These are phyloP conservation scores for Pluvianellus socialis DNA, from an alignment of 2,113 vertebrate genomes.

Conservation along the genomic window DNA sequence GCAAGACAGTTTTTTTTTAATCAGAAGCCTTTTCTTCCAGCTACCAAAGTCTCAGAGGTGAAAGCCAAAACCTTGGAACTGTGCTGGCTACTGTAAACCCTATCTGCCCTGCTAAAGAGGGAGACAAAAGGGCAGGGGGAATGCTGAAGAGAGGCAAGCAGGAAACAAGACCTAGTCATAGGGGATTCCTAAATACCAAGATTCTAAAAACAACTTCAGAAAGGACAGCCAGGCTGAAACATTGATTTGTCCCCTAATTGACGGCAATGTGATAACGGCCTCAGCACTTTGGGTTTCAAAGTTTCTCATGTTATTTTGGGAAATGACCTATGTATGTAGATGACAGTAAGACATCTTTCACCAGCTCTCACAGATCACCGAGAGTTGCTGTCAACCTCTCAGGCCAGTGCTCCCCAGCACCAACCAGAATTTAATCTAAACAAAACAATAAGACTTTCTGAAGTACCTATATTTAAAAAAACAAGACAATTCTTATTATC, in stretches of 20 bases:
- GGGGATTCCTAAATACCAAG: not conserved
- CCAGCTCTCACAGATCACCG: not conserved
- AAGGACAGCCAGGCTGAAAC: not conserved
- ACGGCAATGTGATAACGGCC: not conserved
- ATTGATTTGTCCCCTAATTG: not conserved
- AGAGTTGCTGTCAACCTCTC: not conserved
- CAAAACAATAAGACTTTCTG: not conserved
- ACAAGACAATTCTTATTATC: no score
- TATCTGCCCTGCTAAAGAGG: rapidly evolving
- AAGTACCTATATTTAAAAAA: no score
- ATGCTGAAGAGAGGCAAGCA: not conserved
- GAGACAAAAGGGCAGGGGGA: not conserved
- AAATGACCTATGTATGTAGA: not conserved
- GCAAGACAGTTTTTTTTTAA: not conserved
- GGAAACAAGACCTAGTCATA: not conserved
- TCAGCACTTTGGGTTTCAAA: not conserved
- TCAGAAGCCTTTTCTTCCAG: not conserved
- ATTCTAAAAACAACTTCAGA: not conserved
- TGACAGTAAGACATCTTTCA: not conserved
- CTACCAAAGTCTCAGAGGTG: not conserved
- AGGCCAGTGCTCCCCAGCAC: not conserved
- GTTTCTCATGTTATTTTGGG: not conserved
- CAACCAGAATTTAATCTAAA: not conserved
- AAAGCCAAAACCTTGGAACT: not conserved
- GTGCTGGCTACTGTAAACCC: not conserved